A percentile compares a stretch with the other conserved stretches of the same genome.
These are phyloP conservation scores for Festucalex cinctus DNA, from an alignment of 2,113 vertebrate genomes.

Conservation along the genomic window DNA sequence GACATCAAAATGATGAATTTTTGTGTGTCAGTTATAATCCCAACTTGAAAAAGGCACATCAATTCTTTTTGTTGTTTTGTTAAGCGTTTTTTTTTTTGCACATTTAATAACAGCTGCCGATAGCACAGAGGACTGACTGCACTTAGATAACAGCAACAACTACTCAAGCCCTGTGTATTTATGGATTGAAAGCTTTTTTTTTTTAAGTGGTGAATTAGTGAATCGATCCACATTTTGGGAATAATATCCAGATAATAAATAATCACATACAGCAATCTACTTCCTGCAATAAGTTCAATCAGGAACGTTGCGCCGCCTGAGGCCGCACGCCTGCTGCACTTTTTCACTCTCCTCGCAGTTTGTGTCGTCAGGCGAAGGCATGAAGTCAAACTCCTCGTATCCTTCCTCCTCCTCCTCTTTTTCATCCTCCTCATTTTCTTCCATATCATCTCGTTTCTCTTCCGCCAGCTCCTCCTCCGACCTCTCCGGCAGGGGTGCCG, in stretches of 20 bases:
- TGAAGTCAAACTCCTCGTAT: conserved; percentile 20
- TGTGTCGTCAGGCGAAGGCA: conserved; percentile 29
- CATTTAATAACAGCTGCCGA: not conserved
- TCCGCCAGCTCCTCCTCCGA: conserved; percentile 13
- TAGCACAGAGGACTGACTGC: not conserved
- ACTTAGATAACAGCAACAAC: not conserved
- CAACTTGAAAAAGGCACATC: not conserved
- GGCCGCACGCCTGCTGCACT: conserved; percentile 44
- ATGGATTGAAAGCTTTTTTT: not conserved
- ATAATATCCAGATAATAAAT: not conserved
- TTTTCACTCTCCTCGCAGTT: conserved; percentile 48
- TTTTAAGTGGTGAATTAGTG: not conserved
- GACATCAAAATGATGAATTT: not conserved
- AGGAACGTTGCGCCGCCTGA: conserved; percentile 76
- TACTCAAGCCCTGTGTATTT: not conserved
- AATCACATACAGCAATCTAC: not conserved
- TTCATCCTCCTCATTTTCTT: conserved; percentile 31
- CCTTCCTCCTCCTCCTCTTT: conserved; percentile 28
- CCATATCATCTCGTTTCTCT: conserved; percentile 18
- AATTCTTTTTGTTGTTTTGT: not conserved
- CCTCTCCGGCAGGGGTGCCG: conserved; percentile 20
- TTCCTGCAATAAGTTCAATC: conserved; percentile 58
- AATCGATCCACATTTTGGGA: not conserved
- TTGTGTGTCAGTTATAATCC: not conserved
- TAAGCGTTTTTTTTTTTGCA: not conserved